These are phyloP conservation scores for Aphidius gifuensis DNA, from an alignment of 1,140 invertebrate genomes.

Conservation along the genomic window DNA sequence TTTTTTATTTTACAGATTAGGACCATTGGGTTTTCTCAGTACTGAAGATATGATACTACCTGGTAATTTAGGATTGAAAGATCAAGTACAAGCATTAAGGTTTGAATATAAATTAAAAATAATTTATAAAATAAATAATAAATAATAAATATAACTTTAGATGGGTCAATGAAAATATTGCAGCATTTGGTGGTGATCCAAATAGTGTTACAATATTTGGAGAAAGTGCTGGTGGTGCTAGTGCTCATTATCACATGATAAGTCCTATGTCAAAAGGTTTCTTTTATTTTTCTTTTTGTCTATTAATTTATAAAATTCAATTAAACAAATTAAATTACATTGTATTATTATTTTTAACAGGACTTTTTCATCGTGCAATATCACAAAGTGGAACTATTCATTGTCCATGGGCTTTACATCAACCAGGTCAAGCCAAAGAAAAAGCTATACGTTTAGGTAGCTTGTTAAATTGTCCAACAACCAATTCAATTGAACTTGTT, in stretches of 20 bases:
- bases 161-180: slow-evolving; percentile 74
- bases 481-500: slow-evolving; percentile 54
- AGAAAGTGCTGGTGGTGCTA: slow-evolving; percentile 69
- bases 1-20: slow-evolving; percentile 48
- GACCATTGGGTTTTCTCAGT: slow-evolving; percentile 67
- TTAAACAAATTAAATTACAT: not conserved
- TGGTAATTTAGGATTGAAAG: slow-evolving; percentile 73
- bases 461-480: slow-evolving; percentile 59
- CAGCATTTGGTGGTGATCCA: slow-evolving; percentile 66
- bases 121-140: too few relatives aligned
- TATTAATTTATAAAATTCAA: not conserved
- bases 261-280: slow-evolving; percentile 64
- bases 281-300: not conserved
- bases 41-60: slow-evolving; percentile 59
- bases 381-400: slow-evolving; percentile 76
- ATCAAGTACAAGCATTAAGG: slow-evolving; percentile 65
- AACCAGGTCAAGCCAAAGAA: slow-evolving; percentile 58
- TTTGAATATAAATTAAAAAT: too few relatives aligned
- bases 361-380: slow-evolving; percentile 70
- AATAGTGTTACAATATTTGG: slow-evolving; percentile 68
- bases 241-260: slow-evolving; percentile 67
- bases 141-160: slow-evolving; percentile 32
- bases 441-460: slow-evolving; percentile 64
- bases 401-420: slow-evolving; percentile 72
- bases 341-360: slow-evolving; percentile 41